Conservation (phyloP, 2,888 invertebrate genomes). For the Dolomedes plantarius region DNA sequence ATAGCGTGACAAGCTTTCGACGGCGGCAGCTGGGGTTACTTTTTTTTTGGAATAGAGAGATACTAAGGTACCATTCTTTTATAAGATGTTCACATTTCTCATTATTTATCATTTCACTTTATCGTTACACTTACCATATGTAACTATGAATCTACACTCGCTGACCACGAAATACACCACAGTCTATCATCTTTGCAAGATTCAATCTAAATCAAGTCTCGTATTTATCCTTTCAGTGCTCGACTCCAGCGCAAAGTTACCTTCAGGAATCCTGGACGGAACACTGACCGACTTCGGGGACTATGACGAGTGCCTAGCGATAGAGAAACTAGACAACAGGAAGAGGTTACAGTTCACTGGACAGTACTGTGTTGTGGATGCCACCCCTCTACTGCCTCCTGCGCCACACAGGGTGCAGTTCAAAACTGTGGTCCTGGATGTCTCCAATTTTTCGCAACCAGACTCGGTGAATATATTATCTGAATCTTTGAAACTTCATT, state of each 20-base stretch:
- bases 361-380: conserved; percentile 59
- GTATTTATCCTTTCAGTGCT: conserved; percentile 50
- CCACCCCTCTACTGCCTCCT: conserved; percentile 38
- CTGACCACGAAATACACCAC: too few relatives aligned
- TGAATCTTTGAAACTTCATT: too few relatives aligned
- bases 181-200: too few relatives aligned
- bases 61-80: too few relatives aligned
- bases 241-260: conserved; percentile 53
- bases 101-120: too few relatives aligned
- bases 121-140: too few relatives aligned
- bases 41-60: too few relatives aligned
- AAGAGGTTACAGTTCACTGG: conserved; percentile 55
- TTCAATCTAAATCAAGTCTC: too few relatives aligned
- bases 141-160: too few relatives aligned
- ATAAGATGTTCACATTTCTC: too few relatives aligned
- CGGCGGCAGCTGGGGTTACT: too few relatives aligned
- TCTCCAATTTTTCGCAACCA: conserved; percentile 32
- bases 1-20: too few relatives aligned
- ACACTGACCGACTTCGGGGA: conserved; percentile 57
- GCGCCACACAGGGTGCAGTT: conserved; percentile 55
- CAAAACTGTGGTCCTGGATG: conserved; percentile 48
- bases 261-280: conserved; percentile 61
- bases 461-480: conserved; percentile 70
- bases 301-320: conserved; percentile 56
- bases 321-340: conserved; percentile 36